Conservation (phyloP, 2,113 vertebrate genomes). For the Sphyrna mokarran region DNA sequence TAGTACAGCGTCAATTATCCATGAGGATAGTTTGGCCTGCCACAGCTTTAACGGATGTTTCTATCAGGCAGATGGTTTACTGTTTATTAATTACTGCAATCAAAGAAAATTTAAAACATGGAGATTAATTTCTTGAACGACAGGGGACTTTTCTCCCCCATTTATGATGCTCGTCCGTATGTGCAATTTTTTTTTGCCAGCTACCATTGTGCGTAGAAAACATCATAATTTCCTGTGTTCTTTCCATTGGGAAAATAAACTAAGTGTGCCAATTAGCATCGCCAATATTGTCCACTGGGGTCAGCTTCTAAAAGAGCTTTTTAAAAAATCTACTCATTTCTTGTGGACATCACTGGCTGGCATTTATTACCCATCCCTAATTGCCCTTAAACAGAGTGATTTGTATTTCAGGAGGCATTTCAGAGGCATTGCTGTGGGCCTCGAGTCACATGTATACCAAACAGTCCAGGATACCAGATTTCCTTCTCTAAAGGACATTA, state of each 20-base stretch:
- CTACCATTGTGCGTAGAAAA: background rate
- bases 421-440: too few species aligned
- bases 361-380: too few species aligned
- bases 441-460: too few species aligned
- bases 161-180: background rate
- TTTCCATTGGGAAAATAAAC: background rate
- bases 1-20: background rate
- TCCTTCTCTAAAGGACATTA: too few species aligned
- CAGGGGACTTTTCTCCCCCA: background rate
- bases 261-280: background rate
- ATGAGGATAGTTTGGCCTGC: background rate
- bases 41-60: background rate
- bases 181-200: background rate
- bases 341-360: too few species aligned
- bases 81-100: conserved; percentile 31
- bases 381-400: too few species aligned
- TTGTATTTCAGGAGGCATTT: too few species aligned
- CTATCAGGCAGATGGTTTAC: conserved; percentile 9
- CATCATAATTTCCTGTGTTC: background rate
- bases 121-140: conserved; percentile 20
- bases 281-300: background rate
- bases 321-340: too few species aligned
- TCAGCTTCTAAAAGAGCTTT: background rate
- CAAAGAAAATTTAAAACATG: background rate
- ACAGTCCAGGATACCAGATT: too few species aligned